Evolutionary conservation across 1,140 invertebrate species (phyloP).

Genomic region (Bombus huntii): DNA sequence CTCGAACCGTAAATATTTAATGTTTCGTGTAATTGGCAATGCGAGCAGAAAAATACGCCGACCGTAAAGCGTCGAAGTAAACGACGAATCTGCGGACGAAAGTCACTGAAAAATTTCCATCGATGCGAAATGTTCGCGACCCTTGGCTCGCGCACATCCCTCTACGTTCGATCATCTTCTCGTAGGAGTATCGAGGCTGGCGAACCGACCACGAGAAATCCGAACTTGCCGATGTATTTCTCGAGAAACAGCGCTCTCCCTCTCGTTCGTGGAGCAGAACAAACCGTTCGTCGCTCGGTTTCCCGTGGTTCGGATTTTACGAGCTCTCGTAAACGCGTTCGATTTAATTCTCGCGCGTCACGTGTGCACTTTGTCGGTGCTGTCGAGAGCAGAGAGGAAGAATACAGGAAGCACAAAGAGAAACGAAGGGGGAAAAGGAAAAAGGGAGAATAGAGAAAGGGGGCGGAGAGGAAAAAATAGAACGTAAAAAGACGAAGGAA

Average conservation of each 20-base stretch:
- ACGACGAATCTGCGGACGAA: too few relatives aligned
- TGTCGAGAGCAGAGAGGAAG: too few relatives aligned
- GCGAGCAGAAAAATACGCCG: too few relatives aligned
- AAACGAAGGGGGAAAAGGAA: neutral
- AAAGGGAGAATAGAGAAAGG: neutral
- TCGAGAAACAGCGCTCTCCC: neutral
- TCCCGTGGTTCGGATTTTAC: slow-evolving; percentile 20
- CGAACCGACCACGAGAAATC: neutral
- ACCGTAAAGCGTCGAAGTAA: too few relatives aligned
- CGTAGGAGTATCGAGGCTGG: too few relatives aligned
- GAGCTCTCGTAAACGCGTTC: slow-evolving; percentile 26
- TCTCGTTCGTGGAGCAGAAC: neutral
- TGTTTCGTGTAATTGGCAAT: too few relatives aligned
- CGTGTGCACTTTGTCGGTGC: slow-evolving; percentile 7
- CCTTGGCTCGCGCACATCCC: too few relatives aligned
- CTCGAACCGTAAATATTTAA: too few relatives aligned
- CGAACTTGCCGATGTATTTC: neutral
- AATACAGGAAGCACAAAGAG: too few relatives aligned
- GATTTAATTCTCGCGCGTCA: slow-evolving; percentile 33
- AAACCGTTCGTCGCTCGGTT: neutral
- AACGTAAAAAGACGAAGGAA: neutral
- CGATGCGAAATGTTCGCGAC: fast-evolving
- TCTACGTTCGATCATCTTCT: too few relatives aligned
- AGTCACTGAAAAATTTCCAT: too few relatives aligned
- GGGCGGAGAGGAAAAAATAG: neutral